A percentile compares a stretch with the other conserved stretches of the same genome.
These are phyloP conservation scores for Brachyhypopomus gauderio DNA, from an alignment of 2,113 vertebrate species.

Conservation along the genomic window DNA sequence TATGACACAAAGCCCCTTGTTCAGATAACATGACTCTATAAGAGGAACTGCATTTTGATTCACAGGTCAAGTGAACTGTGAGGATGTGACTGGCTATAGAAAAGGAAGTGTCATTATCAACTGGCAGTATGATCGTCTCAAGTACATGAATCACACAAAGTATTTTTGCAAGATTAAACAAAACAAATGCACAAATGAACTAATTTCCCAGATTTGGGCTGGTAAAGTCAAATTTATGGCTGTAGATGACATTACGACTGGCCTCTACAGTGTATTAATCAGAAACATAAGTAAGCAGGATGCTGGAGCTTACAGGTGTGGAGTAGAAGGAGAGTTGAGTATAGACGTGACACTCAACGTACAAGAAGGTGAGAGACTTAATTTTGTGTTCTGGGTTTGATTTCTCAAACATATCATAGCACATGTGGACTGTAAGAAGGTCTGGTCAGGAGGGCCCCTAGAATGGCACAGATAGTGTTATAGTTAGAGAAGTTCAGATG, in stretches of 20 bases:
- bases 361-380: constrained; percentile 6
- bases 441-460: neutral
- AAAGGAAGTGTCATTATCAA: constrained; percentile 40
- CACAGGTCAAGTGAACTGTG: constrained; percentile 22
- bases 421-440: neutral
- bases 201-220: neutral
- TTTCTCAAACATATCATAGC: neutral
- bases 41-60: constrained; percentile 15
- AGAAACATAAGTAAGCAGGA: constrained; percentile 28
- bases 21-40: neutral
- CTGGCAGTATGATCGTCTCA: rapidly evolving
- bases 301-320: neutral
- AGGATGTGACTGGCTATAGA: neutral
- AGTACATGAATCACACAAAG: neutral
- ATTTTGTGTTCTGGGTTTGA: neutral
- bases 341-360: neutral
- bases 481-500: too few species aligned
- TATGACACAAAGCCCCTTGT: neutral
- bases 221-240: constrained; percentile 9
- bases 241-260: neutral
- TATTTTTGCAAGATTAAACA: neutral
- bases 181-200: neutral
- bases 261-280: neutral
- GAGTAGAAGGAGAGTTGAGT: rapidly evolving
- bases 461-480: neutral